phyloP scores from a whole-genome alignment of 2,113 vertebrate genomes.

The Trachemys scripta region DNA sequence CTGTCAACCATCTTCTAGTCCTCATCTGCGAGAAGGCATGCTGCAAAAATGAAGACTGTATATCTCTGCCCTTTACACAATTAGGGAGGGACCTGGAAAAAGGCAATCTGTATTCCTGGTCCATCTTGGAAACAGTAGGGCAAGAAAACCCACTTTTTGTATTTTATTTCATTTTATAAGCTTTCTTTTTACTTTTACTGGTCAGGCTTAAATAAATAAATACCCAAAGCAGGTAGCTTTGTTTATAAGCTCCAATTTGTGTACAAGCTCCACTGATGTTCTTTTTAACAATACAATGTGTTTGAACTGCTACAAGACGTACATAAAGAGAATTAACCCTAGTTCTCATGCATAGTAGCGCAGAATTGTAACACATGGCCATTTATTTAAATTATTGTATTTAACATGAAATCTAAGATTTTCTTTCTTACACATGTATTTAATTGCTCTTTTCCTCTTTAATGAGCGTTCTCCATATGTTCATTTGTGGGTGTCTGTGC shows the following conservation, averaged over 20 bases:
- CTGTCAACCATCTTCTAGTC: not conserved
- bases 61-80: fast-evolving
- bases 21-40: not conserved
- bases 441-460: not conserved
- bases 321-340: fast-evolving
- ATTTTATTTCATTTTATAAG: not conserved
- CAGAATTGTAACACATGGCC: not conserved
- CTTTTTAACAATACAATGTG: not conserved
- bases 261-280: too few species aligned
- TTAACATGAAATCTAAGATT: not conserved
- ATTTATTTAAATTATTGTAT: not conserved
- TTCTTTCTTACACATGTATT: not conserved
- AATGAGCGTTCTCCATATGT: not conserved
- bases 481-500: not conserved
- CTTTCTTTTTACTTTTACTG: not conserved
- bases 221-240: not conserved
- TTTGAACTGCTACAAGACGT: not conserved
- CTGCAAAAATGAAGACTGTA: not conserved
- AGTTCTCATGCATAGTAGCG: not conserved
- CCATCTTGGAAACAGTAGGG: not conserved
- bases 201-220: not conserved
- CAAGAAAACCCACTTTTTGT: not conserved
- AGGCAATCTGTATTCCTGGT: not conserved
- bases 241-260: not conserved
- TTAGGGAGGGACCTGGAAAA: fast-evolving